phyloP scores from a whole-genome alignment of 2,113 vertebrate species.

The Istiophorus platypterus region DNA sequence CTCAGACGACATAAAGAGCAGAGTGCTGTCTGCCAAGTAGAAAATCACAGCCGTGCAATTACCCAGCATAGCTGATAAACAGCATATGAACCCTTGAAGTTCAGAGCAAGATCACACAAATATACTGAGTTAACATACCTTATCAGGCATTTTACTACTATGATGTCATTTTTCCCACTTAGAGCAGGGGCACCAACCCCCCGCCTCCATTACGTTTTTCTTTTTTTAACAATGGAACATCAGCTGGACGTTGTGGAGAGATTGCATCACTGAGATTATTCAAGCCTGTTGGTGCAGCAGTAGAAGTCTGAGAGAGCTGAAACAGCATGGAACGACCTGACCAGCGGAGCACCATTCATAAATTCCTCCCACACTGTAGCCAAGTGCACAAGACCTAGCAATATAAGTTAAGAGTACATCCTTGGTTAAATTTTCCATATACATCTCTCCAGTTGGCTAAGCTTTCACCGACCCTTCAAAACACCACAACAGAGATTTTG shows the following conservation, averaged over 20 bases:
- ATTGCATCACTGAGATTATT: slow-evolving; percentile 79
- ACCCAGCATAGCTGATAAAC: slow-evolving; percentile 67
- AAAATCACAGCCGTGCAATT: slow-evolving; percentile 67
- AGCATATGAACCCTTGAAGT: slow-evolving; percentile 57
- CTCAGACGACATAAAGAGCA: slow-evolving; percentile 64
- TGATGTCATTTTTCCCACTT: slow-evolving; percentile 74
- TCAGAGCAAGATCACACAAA: slow-evolving; percentile 54
- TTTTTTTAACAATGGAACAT: slow-evolving; percentile 76
- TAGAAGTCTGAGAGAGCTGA: slow-evolving; percentile 39
- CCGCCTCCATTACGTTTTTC: slow-evolving; percentile 15
- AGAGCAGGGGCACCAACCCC: slow-evolving; percentile 18
- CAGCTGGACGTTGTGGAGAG: slow-evolving; percentile 68
- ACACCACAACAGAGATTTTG: slow-evolving; percentile 36
- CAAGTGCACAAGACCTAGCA: slow-evolving; percentile 40
- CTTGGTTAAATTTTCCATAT: slow-evolving; percentile 49
- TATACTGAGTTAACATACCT: slow-evolving; percentile 53
- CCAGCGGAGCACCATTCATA: slow-evolving; percentile 69
- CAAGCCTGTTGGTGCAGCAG: slow-evolving; percentile 38
- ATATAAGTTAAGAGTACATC: slow-evolving; percentile 48
- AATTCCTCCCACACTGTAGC: slow-evolving; percentile 59
- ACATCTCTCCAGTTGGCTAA: slow-evolving; percentile 27
- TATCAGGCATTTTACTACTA: slow-evolving; percentile 63
- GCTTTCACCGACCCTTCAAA: slow-evolving; percentile 43
- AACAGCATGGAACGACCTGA: slow-evolving; percentile 37
- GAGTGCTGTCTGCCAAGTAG: slow-evolving; percentile 62